These are phyloP conservation scores for Platorchestia sp. DNA, from an alignment of 1,140 invertebrate genomes.

Conservation along the genomic window DNA sequence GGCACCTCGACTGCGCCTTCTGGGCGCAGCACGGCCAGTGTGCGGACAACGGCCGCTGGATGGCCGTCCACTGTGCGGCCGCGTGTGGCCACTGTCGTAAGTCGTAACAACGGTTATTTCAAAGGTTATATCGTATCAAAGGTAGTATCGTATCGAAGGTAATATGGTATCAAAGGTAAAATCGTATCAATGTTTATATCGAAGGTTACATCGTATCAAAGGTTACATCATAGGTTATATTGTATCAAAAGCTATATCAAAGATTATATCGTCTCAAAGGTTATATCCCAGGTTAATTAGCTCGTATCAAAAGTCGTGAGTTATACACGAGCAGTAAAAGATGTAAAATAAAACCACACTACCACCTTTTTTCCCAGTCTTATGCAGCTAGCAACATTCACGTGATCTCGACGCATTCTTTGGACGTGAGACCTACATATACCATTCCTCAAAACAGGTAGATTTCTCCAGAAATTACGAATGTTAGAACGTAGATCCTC, in stretches of 20 bases:
- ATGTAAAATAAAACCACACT: too few relatives aligned
- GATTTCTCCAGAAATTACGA: too few relatives aligned
- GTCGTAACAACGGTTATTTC: not conserved
- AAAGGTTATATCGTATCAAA: not conserved
- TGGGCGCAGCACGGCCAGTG: slow-evolving; percentile 48
- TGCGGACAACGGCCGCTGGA: slow-evolving; percentile 6
- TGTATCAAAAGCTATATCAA: not conserved
- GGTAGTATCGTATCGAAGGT: not conserved
- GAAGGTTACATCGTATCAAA: not conserved
- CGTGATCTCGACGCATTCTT: too few relatives aligned
- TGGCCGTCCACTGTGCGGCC: not conserved
- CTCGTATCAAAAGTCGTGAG: too few relatives aligned
- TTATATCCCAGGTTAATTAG: too few relatives aligned
- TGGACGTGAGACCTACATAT: too few relatives aligned
- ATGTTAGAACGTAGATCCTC: too few relatives aligned
- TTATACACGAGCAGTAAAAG: too few relatives aligned
- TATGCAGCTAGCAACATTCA: too few relatives aligned
- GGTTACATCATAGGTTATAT: not conserved
- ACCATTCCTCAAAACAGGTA: too few relatives aligned
- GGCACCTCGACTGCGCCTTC: slow-evolving; percentile 15
- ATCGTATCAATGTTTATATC: not conserved
- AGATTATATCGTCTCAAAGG: not conserved
- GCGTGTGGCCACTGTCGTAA: slow-evolving; percentile 32
- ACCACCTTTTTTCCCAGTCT: too few relatives aligned
- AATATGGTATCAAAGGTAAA: not conserved